phyloP scores from a whole-genome alignment of 1,140 invertebrate genomes.

The Xylocopa sonorina region DNA sequence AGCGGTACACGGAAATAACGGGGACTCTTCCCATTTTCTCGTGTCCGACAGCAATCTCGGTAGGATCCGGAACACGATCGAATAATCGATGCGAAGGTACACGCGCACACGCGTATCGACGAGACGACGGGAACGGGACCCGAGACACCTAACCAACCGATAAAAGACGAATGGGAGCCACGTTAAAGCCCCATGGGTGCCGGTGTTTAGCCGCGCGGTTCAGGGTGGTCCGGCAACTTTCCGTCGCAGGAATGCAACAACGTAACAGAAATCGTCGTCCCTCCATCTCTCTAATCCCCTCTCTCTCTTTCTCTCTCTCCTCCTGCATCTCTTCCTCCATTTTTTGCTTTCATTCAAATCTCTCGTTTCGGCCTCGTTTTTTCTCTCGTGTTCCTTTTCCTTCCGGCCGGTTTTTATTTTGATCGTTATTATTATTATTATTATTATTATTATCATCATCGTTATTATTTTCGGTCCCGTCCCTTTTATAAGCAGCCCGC shows the following conservation, averaged over 20 bases:
- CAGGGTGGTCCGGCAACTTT: slow-evolving; percentile 80
- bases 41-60: not conserved
- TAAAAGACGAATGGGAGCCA: slow-evolving; percentile 71
- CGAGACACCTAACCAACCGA: slow-evolving; percentile 45
- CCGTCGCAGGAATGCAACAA: slow-evolving; percentile 77
- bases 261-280: slow-evolving; percentile 80
- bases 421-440: slow-evolving; percentile 76
- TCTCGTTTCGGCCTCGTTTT: slow-evolving; percentile 41
- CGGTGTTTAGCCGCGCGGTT: slow-evolving; percentile 51
- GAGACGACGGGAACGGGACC: not conserved
- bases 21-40: not conserved
- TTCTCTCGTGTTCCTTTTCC: slow-evolving; percentile 58
- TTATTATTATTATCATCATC: slow-evolving; percentile 77
- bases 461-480: slow-evolving; percentile 74
- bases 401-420: slow-evolving; percentile 67
- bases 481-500: slow-evolving; percentile 62
- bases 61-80: not conserved
- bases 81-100: not conserved
- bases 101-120: not conserved
- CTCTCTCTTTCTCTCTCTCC: slow-evolving; percentile 71
- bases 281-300: slow-evolving; percentile 67
- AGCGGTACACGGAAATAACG: not conserved
- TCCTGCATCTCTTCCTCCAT: fast-evolving
- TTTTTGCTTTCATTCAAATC: slow-evolving; percentile 1
- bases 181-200: slow-evolving; percentile 72